A percentile compares a stretch with the other conserved stretches of the same genome.
These are phyloP conservation scores for Ceratitis capitata DNA, from an alignment of 1,140 invertebrate species.

Conservation along the genomic window DNA sequence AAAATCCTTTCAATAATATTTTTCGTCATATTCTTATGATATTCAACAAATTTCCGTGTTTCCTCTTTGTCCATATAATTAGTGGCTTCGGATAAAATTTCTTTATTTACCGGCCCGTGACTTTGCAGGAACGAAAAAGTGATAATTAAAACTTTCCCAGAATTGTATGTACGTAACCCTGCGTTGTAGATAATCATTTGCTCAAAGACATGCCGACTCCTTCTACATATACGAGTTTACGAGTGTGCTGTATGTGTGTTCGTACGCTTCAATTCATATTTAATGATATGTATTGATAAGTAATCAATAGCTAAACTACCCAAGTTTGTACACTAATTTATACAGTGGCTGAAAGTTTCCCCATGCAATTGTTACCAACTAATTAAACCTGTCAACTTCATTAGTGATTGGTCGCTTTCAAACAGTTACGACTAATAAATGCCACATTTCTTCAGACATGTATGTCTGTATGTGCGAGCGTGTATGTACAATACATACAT, in stretches of 20 bases:
- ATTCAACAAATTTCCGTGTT: too few species aligned
- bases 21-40: too few species aligned
- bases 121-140: too few species aligned
- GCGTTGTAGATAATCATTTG: not conserved
- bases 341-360: not conserved
- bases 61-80: too few species aligned
- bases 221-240: too few species aligned
- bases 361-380: slow-evolving; percentile 8
- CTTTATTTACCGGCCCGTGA: too few species aligned
- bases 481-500: not conserved
- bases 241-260: too few species aligned
- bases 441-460: not conserved
- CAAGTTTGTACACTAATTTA: slow-evolving; percentile 8
- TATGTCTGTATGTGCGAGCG: not conserved
- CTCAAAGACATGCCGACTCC: too few species aligned
- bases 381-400: slow-evolving; percentile 17
- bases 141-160: too few species aligned
- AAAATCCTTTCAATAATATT: too few species aligned
- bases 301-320: not conserved
- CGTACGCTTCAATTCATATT: slow-evolving; percentile 1
- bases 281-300: not conserved
- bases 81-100: too few species aligned
- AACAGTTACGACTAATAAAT: not conserved
- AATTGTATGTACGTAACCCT: too few species aligned
- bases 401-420: not conserved